Conservation (phyloP, 2,888 invertebrate species). For the Aphrophora alni region DNA sequence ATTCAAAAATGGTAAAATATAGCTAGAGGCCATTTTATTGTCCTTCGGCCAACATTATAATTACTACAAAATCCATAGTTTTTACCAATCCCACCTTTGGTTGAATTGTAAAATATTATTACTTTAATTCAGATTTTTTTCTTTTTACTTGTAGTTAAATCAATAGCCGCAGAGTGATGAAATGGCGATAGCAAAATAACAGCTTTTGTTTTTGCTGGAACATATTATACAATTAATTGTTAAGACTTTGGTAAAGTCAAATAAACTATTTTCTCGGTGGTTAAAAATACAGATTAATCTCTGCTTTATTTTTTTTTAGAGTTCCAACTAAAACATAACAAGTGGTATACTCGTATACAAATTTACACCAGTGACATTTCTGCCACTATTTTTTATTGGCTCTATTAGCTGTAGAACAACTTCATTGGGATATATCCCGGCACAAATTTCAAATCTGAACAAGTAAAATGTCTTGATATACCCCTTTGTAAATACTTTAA, state of each 20-base stretch:
- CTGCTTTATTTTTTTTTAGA: conserved; percentile 28
- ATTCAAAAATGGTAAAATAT: neutral
- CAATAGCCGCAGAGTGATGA: conserved; percentile 30
- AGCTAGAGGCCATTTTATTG: conserved; percentile 34
- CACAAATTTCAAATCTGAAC: too few relatives aligned
- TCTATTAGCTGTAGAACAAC: too few relatives aligned
- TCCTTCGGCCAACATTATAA: conserved; percentile 28
- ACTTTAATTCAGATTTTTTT: conserved; percentile 38
- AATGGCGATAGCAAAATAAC: conserved; percentile 37
- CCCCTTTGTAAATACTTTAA: too few relatives aligned
- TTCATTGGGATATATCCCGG: too few relatives aligned
- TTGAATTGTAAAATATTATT: conserved; percentile 34
- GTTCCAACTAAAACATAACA: neutral
- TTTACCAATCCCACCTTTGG: conserved; percentile 36
- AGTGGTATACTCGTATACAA: too few relatives aligned
- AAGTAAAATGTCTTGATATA: neutral
- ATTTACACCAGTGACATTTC: too few relatives aligned
- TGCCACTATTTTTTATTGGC: too few relatives aligned
- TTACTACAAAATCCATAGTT: conserved; percentile 34
- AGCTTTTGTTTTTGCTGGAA: conserved; percentile 28
- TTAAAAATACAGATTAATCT: conserved; percentile 28
- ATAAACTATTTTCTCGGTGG: neutral
- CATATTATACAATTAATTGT: conserved; percentile 35
- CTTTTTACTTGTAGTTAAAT: neutral
- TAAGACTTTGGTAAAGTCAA: conserved; percentile 34